Evolutionary conservation across 2,888 invertebrate genomes (phyloP), one percentile per base, ranked within the genome.

Genomic region (Eupsilia transversa): DNA sequence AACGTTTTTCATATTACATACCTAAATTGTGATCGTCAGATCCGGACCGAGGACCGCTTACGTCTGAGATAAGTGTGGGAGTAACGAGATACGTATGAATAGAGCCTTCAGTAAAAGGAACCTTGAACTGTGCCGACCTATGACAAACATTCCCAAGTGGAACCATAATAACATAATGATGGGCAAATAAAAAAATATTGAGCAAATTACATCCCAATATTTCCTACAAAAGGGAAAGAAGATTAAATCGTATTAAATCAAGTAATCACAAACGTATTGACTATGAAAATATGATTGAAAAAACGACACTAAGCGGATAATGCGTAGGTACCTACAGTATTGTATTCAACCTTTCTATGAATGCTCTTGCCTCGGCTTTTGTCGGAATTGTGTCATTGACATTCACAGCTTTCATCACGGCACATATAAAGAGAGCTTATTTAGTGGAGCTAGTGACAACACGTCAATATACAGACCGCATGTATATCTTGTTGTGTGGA

Each of bases 1-100:
- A 87, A 80, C 78, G 79, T 85, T 82, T 82, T 87, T 82, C 74
- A 75, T 77, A 77, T 72, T 69, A 79, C 81, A 84, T 76, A 74
- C 70, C 73, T 76, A 74, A 76, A 76, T 81, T 72, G 70, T 65
- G 38, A 60, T 68, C 69, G 49, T 72, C 68, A 74, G 68, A 75
- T 72, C 72, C 68, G 49, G 27, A 66, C 41, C 23, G 61, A 69
- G 33, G 38, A 68, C 63, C 63, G 72, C 63, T 83, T 60, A 72
- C 43, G 56, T 57, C 35, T 64, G 68, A 75, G 52, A 74, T 71
- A 72, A 73, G 60, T 72, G 54, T 57, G 52, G 63, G 54, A 30
- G 67, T 70, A 56, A 66, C 56, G 43, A 72, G 43, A 72, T 63
- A 70, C 41, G 64, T 70, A 65, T 72, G 68, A 56, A 79, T 59